phyloP scores from a whole-genome alignment of 2,888 invertebrate genomes.

The Drosophila kanekoi region DNA sequence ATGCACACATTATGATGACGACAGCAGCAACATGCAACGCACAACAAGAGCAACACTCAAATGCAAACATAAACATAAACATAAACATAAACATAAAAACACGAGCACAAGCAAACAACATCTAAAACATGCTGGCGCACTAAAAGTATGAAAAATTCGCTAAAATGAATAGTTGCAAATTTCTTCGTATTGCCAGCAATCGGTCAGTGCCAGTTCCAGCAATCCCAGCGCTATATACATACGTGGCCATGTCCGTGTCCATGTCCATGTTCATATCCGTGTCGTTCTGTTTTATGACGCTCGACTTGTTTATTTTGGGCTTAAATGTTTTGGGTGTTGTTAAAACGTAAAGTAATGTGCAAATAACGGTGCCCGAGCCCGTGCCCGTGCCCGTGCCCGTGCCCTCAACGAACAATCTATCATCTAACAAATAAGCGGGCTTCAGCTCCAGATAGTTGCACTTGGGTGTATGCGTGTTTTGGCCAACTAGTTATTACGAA shows the following conservation, averaged over 20 bases:
- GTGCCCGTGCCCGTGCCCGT: background rate
- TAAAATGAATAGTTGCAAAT: constrained; percentile 72
- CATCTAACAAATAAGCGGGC: constrained; percentile 72
- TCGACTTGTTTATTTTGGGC: constrained; percentile 76
- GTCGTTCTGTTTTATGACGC: constrained; percentile 62
- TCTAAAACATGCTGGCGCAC: constrained; percentile 50
- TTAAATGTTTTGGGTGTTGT: constrained; percentile 79
- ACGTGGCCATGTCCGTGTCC: constrained; percentile 15
- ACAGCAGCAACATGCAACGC: constrained; percentile 41
- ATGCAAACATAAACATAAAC: constrained; percentile 22
- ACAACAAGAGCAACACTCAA: constrained; percentile 36
- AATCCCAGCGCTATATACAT: too few species aligned
- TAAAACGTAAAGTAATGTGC: constrained; percentile 75
- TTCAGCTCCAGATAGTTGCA: constrained; percentile 28
- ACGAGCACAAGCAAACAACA: constrained; percentile 23
- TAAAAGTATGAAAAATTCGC: constrained; percentile 74
- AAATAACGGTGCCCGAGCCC: constrained; percentile 73
- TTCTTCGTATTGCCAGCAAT: constrained; percentile 39
- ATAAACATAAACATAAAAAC: constrained; percentile 20
- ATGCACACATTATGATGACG: constrained; percentile 68
- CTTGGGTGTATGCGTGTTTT: background rate
- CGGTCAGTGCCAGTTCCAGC: constrained; percentile 25
- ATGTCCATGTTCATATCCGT: constrained; percentile 29
- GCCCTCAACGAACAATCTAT: constrained; percentile 62
- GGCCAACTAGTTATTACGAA: constrained; percentile 28